Conservation (phyloP, 2,797 vertebrate species). For the Fistularia tabacaria region DNA sequence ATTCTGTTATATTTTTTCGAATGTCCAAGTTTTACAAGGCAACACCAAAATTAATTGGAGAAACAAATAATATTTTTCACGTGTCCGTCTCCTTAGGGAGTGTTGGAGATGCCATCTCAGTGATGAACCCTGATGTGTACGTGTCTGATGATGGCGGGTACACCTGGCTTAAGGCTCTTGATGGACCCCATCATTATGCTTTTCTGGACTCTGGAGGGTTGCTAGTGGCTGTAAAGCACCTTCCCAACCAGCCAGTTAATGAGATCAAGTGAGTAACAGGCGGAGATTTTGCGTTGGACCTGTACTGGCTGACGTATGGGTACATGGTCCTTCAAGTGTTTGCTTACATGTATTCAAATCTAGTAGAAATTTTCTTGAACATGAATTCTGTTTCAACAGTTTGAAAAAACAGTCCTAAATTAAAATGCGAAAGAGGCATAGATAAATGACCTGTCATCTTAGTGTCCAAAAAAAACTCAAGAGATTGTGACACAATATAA, state of each 20-base stretch:
- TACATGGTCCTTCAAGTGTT: no score
- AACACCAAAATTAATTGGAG: background rate
- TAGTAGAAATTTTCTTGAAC: background rate
- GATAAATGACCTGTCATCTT: no score
- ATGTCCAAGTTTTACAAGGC: background rate
- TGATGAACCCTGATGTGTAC: slow-evolving; percentile 86
- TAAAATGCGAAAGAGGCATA: background rate
- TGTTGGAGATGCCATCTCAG: slow-evolving; percentile 86
- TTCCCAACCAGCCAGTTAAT: slow-evolving; percentile 65
- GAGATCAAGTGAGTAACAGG: slow-evolving; percentile 80
- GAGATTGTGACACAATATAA: no score
- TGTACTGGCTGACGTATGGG: background rate
- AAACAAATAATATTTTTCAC: background rate
- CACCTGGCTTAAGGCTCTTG: slow-evolving; percentile 84
- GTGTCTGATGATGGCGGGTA: slow-evolving; percentile 96
- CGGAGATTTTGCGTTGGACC: background rate
- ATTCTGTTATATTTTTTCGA: background rate
- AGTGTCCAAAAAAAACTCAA: no score
- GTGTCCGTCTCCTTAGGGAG: slow-evolving; percentile 74
- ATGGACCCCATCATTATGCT: slow-evolving; percentile 90
- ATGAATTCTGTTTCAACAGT: background rate
- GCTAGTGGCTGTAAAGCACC: slow-evolving; percentile 88
- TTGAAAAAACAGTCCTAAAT: background rate
- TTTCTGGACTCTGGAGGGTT: slow-evolving; percentile 93
- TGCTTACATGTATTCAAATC: background rate